Base-by-base conservation (phyloP, 2,113 vertebrate genomes). In the Muntiacus muntjak region DNA sequence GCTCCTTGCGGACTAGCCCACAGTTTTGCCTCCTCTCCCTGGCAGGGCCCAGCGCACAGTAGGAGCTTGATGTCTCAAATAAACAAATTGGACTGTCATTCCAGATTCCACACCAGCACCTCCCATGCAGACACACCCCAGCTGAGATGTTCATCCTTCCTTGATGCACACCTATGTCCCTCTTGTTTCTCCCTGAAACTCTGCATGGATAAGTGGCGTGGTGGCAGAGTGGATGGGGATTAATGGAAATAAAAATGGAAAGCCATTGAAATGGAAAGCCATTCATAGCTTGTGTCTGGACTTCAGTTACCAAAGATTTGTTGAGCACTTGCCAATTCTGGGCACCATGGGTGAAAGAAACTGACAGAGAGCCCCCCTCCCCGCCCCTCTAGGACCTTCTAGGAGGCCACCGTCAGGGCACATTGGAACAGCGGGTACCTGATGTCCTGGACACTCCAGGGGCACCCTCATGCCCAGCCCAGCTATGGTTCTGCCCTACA, bases 41-140 rank as follows among this genome's bases (percentile, higher is more conserved):
- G 0, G 45, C n/a, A 91, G 76, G 83, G 33, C 12, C n/a, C 5
- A 40, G 33, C 6, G n/a, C 45, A 3, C 0, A 52, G 30, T 10
- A 36, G 71, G 45, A 79, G 30, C 47, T 57, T 57, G 3, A 26
- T n/a, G 40, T 54, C 26, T 21, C 13, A 7, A 91, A 30, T 92
- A 15, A 57, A 67, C 11, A 40, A 93, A 84, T 30, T 25, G 40
- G 50, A 19, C 14, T 64, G 30, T 11, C 3, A 13, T 25, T 71
- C 19, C 83, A 81, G 58, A n/a, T 45, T 83, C 28, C 45, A 78
- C 23, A 40, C 28, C 57, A 62, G 90, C 5, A n/a, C n/a, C 62
- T 54, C n/a, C 62, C 21, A 25, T 0, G 25, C 0, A 21, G 40
- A 62, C 9, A 5, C 21, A 5, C 19, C 12, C 26, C 10, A n/a